Conservation (phyloP, 1,140 invertebrate species). For the Solenopsis invicta region DNA sequence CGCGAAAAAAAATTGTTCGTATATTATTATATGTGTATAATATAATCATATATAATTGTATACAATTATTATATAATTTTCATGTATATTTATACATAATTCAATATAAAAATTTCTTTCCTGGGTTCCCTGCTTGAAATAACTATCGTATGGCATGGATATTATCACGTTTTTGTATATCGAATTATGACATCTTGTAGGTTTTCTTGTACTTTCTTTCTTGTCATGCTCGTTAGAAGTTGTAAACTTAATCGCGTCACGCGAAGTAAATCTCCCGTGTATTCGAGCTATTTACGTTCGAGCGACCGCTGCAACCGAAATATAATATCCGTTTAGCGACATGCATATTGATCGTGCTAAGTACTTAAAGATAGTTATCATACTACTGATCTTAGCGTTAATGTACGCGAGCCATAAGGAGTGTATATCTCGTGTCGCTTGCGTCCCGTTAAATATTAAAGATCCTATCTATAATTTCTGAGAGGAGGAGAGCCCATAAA, state of each 20-base stretch:
- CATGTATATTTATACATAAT: too few species aligned
- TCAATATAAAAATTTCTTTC: too few species aligned
- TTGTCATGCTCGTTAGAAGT: constrained; percentile 32
- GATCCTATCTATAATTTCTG: constrained; percentile 10
- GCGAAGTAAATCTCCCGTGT: constrained; percentile 33
- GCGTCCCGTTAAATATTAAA: constrained; percentile 31
- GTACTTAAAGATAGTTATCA: constrained; percentile 55
- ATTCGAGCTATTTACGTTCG: constrained; percentile 50
- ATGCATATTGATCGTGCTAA: constrained; percentile 54
- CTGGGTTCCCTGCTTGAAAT: neutral
- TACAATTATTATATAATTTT: too few species aligned
- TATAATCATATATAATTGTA: too few species aligned
- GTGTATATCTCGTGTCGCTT: neutral
- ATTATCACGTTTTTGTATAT: neutral
- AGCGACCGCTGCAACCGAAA: neutral
- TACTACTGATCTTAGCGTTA: constrained; percentile 40
- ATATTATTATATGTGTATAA: too few species aligned
- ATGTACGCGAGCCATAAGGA: constrained; percentile 2
- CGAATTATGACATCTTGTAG: neutral
- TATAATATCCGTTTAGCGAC: constrained; percentile 28
- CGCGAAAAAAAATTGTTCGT: too few species aligned
- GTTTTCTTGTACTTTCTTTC: constrained; percentile 1
- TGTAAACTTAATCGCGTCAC: constrained; percentile 33
- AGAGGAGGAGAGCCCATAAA: neutral
- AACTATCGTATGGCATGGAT: neutral